phyloP scores from a whole-genome alignment of 2,888 invertebrate genomes.

The Pachliopta kotzebuea region DNA sequence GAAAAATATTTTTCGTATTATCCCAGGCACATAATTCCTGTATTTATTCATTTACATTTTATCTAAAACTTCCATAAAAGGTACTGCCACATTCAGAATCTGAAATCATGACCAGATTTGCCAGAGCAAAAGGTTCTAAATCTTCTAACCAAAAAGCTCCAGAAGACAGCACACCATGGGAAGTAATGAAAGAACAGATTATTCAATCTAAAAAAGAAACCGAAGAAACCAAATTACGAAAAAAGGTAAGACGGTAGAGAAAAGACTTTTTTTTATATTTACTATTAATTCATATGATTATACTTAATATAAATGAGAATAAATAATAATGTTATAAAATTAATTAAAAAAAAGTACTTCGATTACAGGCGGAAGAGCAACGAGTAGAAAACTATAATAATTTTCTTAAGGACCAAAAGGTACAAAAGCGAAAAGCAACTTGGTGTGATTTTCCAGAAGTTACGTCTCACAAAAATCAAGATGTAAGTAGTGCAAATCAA shows the following conservation, averaged over 20 bases:
- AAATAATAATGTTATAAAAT: too few relatives aligned
- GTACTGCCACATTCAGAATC: too few relatives aligned
- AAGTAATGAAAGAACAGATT: conserved; percentile 84
- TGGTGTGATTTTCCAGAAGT: conserved; percentile 81
- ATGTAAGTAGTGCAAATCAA: neutral
- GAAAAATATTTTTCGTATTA: too few relatives aligned
- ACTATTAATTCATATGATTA: neutral
- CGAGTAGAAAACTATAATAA: conserved; percentile 74
- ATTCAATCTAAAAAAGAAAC: conserved; percentile 71
- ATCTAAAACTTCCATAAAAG: too few relatives aligned
- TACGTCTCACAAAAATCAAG: conserved; percentile 36
- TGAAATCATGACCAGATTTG: conserved; percentile 85
- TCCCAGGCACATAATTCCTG: too few relatives aligned
- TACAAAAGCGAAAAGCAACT: conserved; percentile 64
- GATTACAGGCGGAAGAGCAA: conserved; percentile 69
- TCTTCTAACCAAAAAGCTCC: conserved; percentile 85
- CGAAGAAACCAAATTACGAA: conserved; percentile 60
- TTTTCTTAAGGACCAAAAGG: conserved; percentile 73
- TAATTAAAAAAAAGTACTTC: too few relatives aligned
- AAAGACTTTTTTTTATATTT: neutral
- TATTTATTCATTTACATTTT: too few relatives aligned
- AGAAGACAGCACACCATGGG: conserved; percentile 87
- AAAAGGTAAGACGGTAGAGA: conserved; percentile 47
- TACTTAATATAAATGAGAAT: too few relatives aligned
- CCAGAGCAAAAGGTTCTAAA: conserved; percentile 87